Evolutionary conservation across 1,140 invertebrate species (phyloP).

Genomic region (Pentalonia nigronervosa): DNA sequence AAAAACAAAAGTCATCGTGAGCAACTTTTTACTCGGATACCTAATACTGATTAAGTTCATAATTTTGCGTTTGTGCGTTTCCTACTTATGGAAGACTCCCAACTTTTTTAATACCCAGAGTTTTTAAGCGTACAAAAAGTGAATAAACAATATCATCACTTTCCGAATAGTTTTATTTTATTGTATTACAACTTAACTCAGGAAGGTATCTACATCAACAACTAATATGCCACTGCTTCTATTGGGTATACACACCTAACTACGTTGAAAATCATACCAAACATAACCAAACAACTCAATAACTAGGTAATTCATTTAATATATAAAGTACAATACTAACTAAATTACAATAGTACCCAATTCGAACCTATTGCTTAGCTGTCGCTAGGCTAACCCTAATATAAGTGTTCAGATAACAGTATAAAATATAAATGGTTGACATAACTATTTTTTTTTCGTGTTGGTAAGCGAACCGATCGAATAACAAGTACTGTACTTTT

Average conservation of each 20-base stretch:
- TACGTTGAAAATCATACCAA: too few relatives aligned
- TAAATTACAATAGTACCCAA: too few relatives aligned
- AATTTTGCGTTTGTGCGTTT: conserved; percentile 2
- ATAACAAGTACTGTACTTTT: not conserved
- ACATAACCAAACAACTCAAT: too few relatives aligned
- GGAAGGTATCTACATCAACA: not conserved
- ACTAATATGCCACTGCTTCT: not conserved
- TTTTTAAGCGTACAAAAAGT: not conserved
- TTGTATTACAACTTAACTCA: not conserved
- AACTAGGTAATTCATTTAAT: too few relatives aligned
- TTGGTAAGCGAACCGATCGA: not conserved
- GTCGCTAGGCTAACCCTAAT: too few relatives aligned
- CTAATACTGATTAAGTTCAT: conserved; percentile 25
- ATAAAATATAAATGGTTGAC: too few relatives aligned
- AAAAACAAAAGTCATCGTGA: not conserved
- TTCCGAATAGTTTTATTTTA: not conserved
- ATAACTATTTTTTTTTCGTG: too few relatives aligned
- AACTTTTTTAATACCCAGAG: not conserved
- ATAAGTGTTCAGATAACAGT: too few relatives aligned
- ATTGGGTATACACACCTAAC: not conserved
- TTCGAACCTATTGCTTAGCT: too few relatives aligned
- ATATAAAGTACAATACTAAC: too few relatives aligned
- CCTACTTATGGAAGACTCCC: not conserved
- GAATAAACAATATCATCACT: not conserved
- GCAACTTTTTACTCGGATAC: conserved; percentile 21